Conservation (phyloP, 2,797 vertebrate species). For the Masticophis lateralis region DNA sequence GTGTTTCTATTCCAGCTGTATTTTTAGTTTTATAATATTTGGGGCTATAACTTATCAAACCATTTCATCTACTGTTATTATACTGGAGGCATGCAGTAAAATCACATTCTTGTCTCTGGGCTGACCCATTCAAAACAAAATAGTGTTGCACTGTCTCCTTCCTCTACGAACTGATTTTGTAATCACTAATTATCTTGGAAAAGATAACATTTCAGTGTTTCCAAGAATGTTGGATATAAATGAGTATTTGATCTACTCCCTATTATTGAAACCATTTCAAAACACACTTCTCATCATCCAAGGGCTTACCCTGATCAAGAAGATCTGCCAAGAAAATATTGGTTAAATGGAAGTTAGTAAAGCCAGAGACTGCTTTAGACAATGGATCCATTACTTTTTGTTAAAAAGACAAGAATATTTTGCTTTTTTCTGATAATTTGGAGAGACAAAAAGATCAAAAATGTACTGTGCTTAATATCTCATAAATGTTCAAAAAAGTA, state of each 20-base stretch:
- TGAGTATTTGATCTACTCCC: neutral
- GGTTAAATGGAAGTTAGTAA: neutral
- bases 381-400: neutral
- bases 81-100: neutral
- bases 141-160: slow-evolving; percentile 13
- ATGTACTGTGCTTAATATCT: neutral
- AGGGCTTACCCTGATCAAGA: neutral
- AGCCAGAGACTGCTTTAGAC: slow-evolving; percentile 5
- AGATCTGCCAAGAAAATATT: neutral
- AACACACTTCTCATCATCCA: neutral
- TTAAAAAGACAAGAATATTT: neutral
- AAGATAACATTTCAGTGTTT: neutral
- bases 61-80: neutral
- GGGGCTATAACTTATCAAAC: neutral
- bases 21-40: neutral
- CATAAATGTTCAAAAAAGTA: neutral
- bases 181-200: neutral
- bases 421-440: neutral
- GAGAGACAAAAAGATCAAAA: neutral
- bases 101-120: neutral
- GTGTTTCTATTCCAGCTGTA: neutral
- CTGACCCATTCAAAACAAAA: slow-evolving; percentile 16
- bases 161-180: slow-evolving; percentile 22
- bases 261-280: neutral
- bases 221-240: neutral